phyloP scores from a whole-genome alignment of 2,113 vertebrate species.

The Ophiodon elongatus region DNA sequence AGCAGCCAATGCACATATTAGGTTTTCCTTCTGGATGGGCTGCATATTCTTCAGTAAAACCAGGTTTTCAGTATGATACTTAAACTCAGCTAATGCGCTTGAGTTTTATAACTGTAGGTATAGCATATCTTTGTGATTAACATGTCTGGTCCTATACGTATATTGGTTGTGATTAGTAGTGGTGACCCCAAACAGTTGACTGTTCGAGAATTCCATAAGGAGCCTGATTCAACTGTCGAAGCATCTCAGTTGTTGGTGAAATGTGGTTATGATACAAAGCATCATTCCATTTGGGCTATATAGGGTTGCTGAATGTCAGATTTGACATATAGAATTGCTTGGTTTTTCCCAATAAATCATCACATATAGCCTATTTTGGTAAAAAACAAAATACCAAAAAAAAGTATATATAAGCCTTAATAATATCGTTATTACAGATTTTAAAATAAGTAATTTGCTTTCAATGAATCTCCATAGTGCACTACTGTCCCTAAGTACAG shows the following conservation, averaged over 20 bases:
- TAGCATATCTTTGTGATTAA: background rate
- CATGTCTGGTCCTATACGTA: background rate
- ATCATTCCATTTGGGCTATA: background rate
- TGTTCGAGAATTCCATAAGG: no score
- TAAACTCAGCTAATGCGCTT: background rate
- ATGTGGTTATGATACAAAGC: background rate
- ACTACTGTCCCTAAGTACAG: no score
- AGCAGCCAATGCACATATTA: background rate
- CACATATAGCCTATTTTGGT: background rate
- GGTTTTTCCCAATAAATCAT: background rate
- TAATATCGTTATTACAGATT: no score
- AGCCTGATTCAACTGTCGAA: no score
- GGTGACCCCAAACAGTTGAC: no score
- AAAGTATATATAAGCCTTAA: no score
- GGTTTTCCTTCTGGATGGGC: background rate
- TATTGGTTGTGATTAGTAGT: background rate
- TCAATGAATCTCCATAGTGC: no score
- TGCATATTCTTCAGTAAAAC: slow-evolving; percentile 1
- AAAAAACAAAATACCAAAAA: no score
- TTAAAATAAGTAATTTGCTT: no score
- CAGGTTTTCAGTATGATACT: background rate
- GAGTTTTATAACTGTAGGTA: no score
- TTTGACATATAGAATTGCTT: background rate
- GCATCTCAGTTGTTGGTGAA: no score
- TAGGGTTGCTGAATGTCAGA: background rate